Evolutionary conservation across 2,797 vertebrate genomes (phyloP).

Genomic region (Champsocephalus esox): DNA sequence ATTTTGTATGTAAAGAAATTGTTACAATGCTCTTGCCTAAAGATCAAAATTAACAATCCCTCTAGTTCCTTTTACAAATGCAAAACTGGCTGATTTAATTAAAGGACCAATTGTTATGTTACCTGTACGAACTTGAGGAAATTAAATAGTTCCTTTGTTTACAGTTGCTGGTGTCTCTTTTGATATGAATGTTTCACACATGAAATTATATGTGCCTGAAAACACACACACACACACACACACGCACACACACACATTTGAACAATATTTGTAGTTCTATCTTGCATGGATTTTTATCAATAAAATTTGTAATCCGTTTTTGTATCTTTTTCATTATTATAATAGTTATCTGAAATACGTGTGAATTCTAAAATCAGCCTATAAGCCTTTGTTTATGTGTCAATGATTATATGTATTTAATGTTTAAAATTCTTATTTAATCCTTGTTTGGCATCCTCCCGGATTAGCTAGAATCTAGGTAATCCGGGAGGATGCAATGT

Average conservation of each 20-base stretch:
- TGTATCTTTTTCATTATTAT: conserved; percentile 19
- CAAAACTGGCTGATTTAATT: conserved; percentile 51
- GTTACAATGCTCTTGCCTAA: conserved; percentile 29
- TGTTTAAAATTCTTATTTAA: conserved; percentile 5
- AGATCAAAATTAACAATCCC: conserved; percentile 42
- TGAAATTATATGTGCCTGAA: conserved; percentile 14
- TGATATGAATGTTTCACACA: conserved; percentile 24
- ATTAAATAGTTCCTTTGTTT: conserved; percentile 68
- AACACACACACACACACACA: conserved; percentile 10
- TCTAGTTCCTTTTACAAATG: conserved; percentile 40
- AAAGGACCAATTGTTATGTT: conserved; percentile 48
- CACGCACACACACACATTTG: conserved; percentile 14
- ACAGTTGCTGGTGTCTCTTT: conserved; percentile 60
- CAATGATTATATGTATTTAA: not conserved
- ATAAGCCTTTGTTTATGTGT: no score
- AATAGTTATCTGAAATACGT: not conserved
- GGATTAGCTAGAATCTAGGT: not conserved
- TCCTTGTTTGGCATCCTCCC: not conserved
- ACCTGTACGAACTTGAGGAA: conserved; percentile 37
- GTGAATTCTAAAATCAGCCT: not conserved
- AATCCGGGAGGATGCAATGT: no score
- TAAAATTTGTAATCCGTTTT: conserved; percentile 41
- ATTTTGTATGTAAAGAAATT: conserved; percentile 47
- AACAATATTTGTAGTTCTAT: conserved; percentile 52
- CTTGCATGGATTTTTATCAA: conserved; percentile 58